Evolutionary conservation across 1,140 invertebrate genomes (phyloP), one percentile per base, ranked within the genome.

Genomic region (Drosophila murphyi): DNA sequence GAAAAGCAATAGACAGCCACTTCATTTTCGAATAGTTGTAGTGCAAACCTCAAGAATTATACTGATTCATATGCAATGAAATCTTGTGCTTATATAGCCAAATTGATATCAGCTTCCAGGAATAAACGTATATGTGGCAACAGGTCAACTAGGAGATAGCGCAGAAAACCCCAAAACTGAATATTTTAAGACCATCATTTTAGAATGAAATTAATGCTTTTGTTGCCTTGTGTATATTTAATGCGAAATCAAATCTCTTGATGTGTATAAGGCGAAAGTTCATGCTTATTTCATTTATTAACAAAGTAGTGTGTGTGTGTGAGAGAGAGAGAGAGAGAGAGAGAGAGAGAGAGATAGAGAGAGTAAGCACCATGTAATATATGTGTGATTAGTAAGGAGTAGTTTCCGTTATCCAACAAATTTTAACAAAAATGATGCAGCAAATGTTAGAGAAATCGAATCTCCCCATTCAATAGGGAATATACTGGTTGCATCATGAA

Each of bases 1-100:
- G 4, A 45, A 83, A 60, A 0, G 82, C 54, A 52, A 75, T 3
- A 3, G 69, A 74, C 2, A 87, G 28, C 20, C 3, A 37, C 8
- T 54, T 37, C 50, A 52, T 51, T 29, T 50, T n/a, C 2, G 41
- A 57, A 70, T 69, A 64, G 45, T 29, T 63, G 20, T 37, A 29
- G 28, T 48, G 43, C 12, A 54, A 54, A 72, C 10, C 54, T 57
- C 8, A n/a, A 6, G 32, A 72, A 29, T 52, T 4, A 7, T 55
- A 73, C 71, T 73, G 29, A 68, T 37, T 48, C 64, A 37, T 32
- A 4, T 41, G 29, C 29, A 12, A 5, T 6, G 6, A 2, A 52
- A 39, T 35, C 12, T 6, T 28, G 5, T 2, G 55, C 41, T 73
- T 73, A 29, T 73, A 73, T 68, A 73, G 71, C 48, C 28, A 8